Base-by-base conservation (phyloP, 2,888 invertebrate genomes). In the Kuschelorhynchus macadamiae region DNA sequence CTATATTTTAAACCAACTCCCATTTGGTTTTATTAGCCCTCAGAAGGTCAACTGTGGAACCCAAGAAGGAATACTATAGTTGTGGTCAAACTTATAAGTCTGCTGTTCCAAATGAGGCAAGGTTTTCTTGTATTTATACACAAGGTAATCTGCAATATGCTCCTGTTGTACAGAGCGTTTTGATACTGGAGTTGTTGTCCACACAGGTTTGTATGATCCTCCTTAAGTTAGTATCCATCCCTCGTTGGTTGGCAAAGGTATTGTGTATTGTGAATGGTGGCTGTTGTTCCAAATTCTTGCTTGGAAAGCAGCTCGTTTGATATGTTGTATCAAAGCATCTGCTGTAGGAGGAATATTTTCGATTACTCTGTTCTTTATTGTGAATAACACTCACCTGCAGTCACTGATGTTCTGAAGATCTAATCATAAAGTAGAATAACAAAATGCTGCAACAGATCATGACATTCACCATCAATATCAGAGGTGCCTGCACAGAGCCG, bases 1-100 rank as follows among this genome's bases (percentile, higher is more conserved):
- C 14, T 8, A 17, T 46, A 3, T 46, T 5, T 12, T 16, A 16
- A 46, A 16, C 5, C 16, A 46, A 46, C 14, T n/a, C 4, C 4
- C 18, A 46, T n/a, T 17, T 17, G 46, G 46, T 17, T 46, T 46
- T 46, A 46, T 46, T 16, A 46, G 46, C 2, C 46, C 46, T 17
- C 46, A 5, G 14, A 5, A 46, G 5, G 46, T 8, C 4, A 46
- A 9, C 18, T 46, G 46, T 12, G 4, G 46, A 16, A 46, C 46
- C 46, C 46, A 46, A 46, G 46, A 46, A 17, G 46, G 46, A 17
- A 46, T 46, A 9, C 16, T 16, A 18, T 46, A 46, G 17, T 17
- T 16, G 17, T 46, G 46, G 17, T 46, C 46, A 8, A 46, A 5
- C 14, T 46, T 46, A 46, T 46, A 46, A 8, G 14, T 8, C 4